A percentile compares a stretch with the other conserved stretches of the same genome.
Conservation (phyloP, 1,140 invertebrate species). For the Eupeodes corollae region DNA sequence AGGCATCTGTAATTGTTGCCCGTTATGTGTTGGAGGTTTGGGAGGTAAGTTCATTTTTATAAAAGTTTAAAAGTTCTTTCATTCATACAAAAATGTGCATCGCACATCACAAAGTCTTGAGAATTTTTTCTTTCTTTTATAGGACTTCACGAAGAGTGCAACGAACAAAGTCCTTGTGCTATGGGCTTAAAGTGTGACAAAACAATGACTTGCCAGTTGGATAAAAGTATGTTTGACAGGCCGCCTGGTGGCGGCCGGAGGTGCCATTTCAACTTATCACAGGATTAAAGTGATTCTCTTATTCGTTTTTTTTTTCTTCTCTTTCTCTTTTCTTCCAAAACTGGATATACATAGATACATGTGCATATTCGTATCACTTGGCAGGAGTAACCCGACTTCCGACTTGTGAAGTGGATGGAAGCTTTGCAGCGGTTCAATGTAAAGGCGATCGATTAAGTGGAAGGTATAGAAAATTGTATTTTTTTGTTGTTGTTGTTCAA, state of each 20-base stretch:
- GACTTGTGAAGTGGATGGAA: slow-evolving; percentile 41
- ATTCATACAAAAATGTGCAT: no score
- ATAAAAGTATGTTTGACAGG: slow-evolving; percentile 8
- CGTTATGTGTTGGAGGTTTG: slow-evolving; percentile 23
- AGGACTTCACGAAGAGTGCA: not conserved
- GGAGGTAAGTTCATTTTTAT: slow-evolving; percentile 2
- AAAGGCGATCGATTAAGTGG: slow-evolving; percentile 43
- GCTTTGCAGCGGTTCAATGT: slow-evolving; percentile 45
- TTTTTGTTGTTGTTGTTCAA: no score
- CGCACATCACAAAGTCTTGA: no score
- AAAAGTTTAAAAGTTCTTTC: no score
- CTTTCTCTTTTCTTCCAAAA: not conserved
- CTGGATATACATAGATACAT: slow-evolving; percentile 14
- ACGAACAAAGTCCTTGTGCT: slow-evolving; percentile 6
- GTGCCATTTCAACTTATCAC: not conserved
- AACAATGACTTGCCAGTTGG: slow-evolving; percentile 3
- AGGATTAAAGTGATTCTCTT: not conserved
- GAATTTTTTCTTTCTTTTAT: not conserved
- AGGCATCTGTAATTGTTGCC: slow-evolving; percentile 35
- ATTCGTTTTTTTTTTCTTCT: not conserved
- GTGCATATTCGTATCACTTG: slow-evolving; percentile 14
- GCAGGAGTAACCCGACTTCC: slow-evolving; percentile 24
- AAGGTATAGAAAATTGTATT: slow-evolving; percentile 28
- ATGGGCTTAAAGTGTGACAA: slow-evolving; percentile 6
- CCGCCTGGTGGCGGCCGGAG: not conserved